These are phyloP conservation scores for human DNA, from an alignment of 2,113 vertebrate genomes.

Conservation along the genomic window DNA sequence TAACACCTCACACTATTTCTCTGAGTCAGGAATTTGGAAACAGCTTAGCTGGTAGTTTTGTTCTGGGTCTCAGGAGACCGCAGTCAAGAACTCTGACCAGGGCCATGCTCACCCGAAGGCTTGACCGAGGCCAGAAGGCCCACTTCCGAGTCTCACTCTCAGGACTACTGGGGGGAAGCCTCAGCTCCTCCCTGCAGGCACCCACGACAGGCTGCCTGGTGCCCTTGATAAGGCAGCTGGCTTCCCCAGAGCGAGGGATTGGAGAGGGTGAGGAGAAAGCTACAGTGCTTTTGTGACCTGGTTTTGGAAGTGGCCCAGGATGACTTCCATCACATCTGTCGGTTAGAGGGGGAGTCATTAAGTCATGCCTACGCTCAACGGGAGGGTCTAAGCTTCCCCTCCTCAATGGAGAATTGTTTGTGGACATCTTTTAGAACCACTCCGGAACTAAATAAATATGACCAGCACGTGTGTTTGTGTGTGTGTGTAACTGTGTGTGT, in stretches of 20 bases:
- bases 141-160: background rate
- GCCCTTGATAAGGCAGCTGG: background rate
- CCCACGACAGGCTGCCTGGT: background rate
- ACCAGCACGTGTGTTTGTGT: fast-evolving
- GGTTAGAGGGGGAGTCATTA: too few species aligned
- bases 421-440: background rate
- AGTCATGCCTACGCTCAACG: fast-evolving
- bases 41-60: background rate
- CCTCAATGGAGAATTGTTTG: background rate
- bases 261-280: background rate
- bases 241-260: background rate
- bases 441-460: too few species aligned
- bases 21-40: background rate
- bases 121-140: too few species aligned
- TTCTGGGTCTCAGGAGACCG: background rate
- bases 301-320: too few species aligned
- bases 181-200: background rate
- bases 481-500: background rate
- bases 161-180: background rate
- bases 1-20: background rate
- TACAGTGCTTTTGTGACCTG: background rate
- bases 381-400: background rate
- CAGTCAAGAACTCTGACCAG: background rate
- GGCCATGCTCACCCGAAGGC: background rate
- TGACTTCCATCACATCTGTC: too few species aligned